Evolutionary conservation across 2,888 invertebrate species (phyloP).

Genomic region (Drosophila atripex): DNA sequence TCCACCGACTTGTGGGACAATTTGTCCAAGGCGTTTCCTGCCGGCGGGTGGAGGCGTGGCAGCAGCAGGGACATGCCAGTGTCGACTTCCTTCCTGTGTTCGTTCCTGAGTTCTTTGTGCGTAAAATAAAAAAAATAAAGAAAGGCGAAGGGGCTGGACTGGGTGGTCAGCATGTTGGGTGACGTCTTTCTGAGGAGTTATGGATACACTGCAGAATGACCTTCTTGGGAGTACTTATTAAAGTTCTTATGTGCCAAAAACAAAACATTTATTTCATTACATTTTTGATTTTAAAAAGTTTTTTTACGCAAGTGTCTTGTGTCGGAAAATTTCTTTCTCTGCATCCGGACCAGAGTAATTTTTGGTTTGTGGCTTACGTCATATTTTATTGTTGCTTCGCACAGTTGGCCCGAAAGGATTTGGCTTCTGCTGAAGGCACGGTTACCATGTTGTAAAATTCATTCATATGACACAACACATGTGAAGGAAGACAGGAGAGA

Average conservation of each 20-base stretch:
- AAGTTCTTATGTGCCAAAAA: too few relatives aligned
- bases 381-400: slow-evolving; percentile 47
- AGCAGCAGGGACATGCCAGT: slow-evolving; percentile 50
- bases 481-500: neutral
- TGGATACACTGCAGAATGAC: slow-evolving; percentile 3
- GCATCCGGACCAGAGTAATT: slow-evolving; percentile 14
- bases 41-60: slow-evolving; percentile 43
- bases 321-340: neutral
- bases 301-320: neutral
- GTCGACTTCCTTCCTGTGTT: slow-evolving; percentile 69
- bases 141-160: slow-evolving; percentile 10
- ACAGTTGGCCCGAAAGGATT: slow-evolving; percentile 39
- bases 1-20: slow-evolving; percentile 42
- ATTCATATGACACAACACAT: slow-evolving; percentile 28
- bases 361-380: slow-evolving; percentile 40
- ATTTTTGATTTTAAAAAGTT: too few relatives aligned
- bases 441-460: slow-evolving; percentile 43
- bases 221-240: neutral
- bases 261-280: too few relatives aligned
- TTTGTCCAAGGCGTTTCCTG: slow-evolving; percentile 67
- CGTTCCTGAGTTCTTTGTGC: slow-evolving; percentile 28
- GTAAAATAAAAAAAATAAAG: slow-evolving; percentile 33
- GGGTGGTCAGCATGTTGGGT: slow-evolving; percentile 40
- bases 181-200: slow-evolving; percentile 19
- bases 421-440: slow-evolving; percentile 19